Evolutionary conservation across 2,888 invertebrate species (phyloP).

Genomic region (Parasteatoda lunata): DNA sequence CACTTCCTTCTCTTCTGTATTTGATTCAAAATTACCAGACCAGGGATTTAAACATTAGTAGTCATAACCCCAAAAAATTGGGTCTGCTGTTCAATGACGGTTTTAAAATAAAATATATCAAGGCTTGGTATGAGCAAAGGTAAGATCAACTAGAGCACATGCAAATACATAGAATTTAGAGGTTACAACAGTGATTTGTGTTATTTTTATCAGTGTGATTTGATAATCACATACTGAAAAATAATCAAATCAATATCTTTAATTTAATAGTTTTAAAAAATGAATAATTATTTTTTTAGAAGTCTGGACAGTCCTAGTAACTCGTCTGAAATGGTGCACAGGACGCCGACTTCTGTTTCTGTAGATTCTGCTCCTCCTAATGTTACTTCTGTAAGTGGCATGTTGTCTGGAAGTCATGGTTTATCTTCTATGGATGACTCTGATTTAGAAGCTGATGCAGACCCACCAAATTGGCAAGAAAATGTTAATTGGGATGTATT

Average conservation of each 20-base stretch:
- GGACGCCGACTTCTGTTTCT: slow-evolving; percentile 66
- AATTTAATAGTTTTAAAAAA: too few relatives aligned
- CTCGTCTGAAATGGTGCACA: slow-evolving; percentile 81
- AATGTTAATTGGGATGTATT: slow-evolving; percentile 84
- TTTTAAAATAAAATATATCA: too few relatives aligned
- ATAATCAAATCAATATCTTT: not conserved
- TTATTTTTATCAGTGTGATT: too few relatives aligned
- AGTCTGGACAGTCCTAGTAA: slow-evolving; percentile 84
- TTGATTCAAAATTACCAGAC: too few relatives aligned
- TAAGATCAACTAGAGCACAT: too few relatives aligned
- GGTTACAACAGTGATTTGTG: too few relatives aligned
- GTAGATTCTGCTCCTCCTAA: slow-evolving; percentile 67
- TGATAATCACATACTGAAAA: not conserved
- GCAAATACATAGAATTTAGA: too few relatives aligned
- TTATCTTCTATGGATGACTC: slow-evolving; percentile 75
- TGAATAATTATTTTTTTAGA: slow-evolving; percentile 72
- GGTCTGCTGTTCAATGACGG: too few relatives aligned
- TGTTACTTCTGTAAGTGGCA: slow-evolving; percentile 52
- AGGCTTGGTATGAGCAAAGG: too few relatives aligned
- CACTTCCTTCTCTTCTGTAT: too few relatives aligned
- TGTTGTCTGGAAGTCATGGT: slow-evolving; percentile 71
- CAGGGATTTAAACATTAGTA: too few relatives aligned
- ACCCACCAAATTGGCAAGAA: slow-evolving; percentile 86
- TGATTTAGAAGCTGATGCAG: slow-evolving; percentile 81
- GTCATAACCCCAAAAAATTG: too few relatives aligned